Evolutionary conservation across 2,797 vertebrate species (phyloP).

Genomic region (Parambassis ranga): DNA sequence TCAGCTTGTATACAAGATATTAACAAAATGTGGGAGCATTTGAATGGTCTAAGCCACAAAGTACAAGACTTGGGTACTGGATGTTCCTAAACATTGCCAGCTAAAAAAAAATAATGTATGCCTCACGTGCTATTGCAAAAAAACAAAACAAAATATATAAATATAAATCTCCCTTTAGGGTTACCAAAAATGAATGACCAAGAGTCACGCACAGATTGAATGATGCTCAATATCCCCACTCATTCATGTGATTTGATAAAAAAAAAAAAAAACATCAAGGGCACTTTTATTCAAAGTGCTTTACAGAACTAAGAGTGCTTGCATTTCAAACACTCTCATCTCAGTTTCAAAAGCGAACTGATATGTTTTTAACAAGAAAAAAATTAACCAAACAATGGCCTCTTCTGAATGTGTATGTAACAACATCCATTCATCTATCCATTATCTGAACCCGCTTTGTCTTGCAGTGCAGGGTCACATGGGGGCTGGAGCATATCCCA

Average conservation of each 20-base stretch:
- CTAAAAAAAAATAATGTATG: background rate
- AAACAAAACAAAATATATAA: background rate
- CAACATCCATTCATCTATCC: no score
- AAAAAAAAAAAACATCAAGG: background rate
- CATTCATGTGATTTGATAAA: constrained; percentile 3
- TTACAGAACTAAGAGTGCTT: background rate
- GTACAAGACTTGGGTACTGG: background rate
- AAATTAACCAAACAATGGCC: background rate
- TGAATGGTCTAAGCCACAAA: no score
- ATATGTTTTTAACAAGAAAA: background rate
- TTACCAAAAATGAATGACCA: background rate
- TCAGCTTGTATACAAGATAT: no score
- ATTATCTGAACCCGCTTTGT: no score
- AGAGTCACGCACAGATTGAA: background rate
- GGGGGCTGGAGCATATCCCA: no score
- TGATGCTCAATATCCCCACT: background rate
- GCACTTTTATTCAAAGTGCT: background rate
- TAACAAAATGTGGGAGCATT: no score
- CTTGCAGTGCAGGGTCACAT: no score
- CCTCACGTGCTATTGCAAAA: background rate
- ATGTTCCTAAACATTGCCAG: background rate
- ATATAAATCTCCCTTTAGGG: background rate
- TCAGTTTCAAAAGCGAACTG: background rate
- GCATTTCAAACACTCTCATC: background rate
- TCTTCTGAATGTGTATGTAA: background rate